Conservation (phyloP, 2,888 invertebrate genomes). For the Mimas tiliae region DNA sequence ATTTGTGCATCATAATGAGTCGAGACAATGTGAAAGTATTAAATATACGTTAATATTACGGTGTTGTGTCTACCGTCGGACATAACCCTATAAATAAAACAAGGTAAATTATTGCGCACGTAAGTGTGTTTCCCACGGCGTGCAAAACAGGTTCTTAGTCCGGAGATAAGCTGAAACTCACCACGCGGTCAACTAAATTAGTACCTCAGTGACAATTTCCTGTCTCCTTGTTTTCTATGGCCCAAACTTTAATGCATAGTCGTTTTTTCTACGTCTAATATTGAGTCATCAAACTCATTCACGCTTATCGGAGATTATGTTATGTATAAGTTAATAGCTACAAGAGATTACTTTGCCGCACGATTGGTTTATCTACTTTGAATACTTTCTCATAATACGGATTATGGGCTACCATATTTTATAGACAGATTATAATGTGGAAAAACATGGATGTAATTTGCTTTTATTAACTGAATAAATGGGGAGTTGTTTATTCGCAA, state of each 20-base stretch:
- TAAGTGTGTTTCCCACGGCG: slow-evolving; percentile 79
- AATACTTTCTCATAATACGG: slow-evolving; percentile 12
- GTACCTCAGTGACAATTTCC: slow-evolving; percentile 79
- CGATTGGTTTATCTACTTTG: neutral
- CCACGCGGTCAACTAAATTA: slow-evolving; percentile 75
- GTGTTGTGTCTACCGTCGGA: slow-evolving; percentile 39
- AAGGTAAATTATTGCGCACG: slow-evolving; percentile 74
- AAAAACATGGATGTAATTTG: neutral
- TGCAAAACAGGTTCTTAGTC: slow-evolving; percentile 76
- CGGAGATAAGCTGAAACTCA: slow-evolving; percentile 78
- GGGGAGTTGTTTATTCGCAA: neutral
- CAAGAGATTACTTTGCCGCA: slow-evolving; percentile 20
- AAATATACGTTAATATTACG: slow-evolving; percentile 44
- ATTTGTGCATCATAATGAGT: slow-evolving; percentile 36
- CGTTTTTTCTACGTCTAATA: slow-evolving; percentile 13
- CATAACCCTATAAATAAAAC: slow-evolving; percentile 74
- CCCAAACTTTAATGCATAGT: slow-evolving; percentile 29
- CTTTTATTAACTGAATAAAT: neutral
- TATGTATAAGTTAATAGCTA: slow-evolving; percentile 23
- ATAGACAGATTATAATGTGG: neutral
- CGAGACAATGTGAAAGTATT: slow-evolving; percentile 52
- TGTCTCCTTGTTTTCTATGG: slow-evolving; percentile 52
- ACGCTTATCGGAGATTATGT: slow-evolving; percentile 21
- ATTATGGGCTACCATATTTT: neutral
- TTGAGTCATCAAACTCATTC: slow-evolving; percentile 25